Evolutionary conservation across 2,888 invertebrate species (phyloP).

Genomic region (Cyrtodaria siliqua): DNA sequence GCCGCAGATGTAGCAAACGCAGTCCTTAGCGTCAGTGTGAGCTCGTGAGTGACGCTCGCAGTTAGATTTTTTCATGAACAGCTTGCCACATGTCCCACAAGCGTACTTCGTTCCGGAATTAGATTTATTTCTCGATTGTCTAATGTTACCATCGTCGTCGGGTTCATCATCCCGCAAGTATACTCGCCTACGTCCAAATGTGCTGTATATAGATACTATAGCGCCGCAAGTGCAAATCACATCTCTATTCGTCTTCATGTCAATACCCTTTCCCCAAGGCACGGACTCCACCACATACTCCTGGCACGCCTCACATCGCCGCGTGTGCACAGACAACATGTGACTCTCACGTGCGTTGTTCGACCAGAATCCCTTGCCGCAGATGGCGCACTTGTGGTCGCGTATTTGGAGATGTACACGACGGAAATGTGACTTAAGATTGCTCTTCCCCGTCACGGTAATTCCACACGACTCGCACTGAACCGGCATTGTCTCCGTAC

Average conservation of each 20-base stretch:
- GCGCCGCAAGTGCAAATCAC: slow-evolving; percentile 61
- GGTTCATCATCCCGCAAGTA: slow-evolving; percentile 49
- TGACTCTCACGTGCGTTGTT: slow-evolving; percentile 56
- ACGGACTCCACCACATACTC: slow-evolving; percentile 64
- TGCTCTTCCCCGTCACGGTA: slow-evolving; percentile 48
- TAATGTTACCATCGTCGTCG: slow-evolving; percentile 40
- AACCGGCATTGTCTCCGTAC: slow-evolving; percentile 47
- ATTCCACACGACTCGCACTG: slow-evolving; percentile 58
- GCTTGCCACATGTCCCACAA: slow-evolving; percentile 62
- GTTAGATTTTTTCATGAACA: slow-evolving; percentile 59
- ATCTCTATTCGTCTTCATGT: slow-evolving; percentile 53
- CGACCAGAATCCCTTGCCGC: slow-evolving; percentile 54
- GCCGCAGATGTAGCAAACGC: slow-evolving; percentile 50
- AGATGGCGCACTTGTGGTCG: slow-evolving; percentile 51
- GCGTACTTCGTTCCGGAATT: slow-evolving; percentile 60
- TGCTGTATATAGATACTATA: slow-evolving; percentile 57
- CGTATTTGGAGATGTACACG: slow-evolving; percentile 49
- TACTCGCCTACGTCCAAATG: slow-evolving; percentile 42
- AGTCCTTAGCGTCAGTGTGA: slow-evolving; percentile 49
- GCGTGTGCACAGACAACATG: slow-evolving; percentile 57
- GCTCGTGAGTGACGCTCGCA: slow-evolving; percentile 60
- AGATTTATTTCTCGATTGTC: slow-evolving; percentile 26
- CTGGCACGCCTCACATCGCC: slow-evolving; percentile 57
- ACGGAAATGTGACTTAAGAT: slow-evolving; percentile 51
- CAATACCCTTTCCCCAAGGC: slow-evolving; percentile 54